A percentile compares a stretch with the other conserved stretches of the same genome.
Conservation (phyloP, 2,888 invertebrate genomes). For the Cloeon dipterum region DNA sequence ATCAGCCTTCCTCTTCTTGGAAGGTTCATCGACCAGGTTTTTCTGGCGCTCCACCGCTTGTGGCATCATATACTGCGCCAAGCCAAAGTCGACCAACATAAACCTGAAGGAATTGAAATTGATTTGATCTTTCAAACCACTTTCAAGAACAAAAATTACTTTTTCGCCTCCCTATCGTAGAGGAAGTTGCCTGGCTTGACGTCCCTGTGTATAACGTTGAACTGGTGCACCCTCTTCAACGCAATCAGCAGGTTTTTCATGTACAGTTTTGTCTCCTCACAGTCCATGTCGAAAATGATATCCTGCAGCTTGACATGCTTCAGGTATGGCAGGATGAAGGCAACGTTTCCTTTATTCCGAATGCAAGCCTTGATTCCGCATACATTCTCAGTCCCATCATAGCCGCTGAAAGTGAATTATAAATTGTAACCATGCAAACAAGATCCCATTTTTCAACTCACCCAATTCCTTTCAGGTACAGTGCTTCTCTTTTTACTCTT, state of each 20-base stretch:
- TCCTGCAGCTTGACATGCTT: conserved; percentile 20
- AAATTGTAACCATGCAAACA: not conserved
- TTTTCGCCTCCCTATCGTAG: conserved; percentile 43
- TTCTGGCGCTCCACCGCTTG: not conserved
- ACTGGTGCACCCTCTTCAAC: conserved; percentile 54
- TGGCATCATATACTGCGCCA: conserved; percentile 35
- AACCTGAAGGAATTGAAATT: conserved; percentile 36
- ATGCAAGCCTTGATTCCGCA: conserved; percentile 59
- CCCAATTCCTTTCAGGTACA: conserved; percentile 58
- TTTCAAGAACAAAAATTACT: conserved; percentile 17
- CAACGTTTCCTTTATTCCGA: conserved; percentile 51
- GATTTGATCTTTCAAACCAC: not conserved
- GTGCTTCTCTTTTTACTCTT: conserved; percentile 55
- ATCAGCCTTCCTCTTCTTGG: conserved; percentile 5
- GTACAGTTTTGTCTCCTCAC: conserved; percentile 46
- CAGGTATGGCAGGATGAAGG: conserved; percentile 69
- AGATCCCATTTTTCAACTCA: conserved; percentile 15
- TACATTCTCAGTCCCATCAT: conserved; percentile 54
- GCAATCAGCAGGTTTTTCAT: conserved; percentile 61
- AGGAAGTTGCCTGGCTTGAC: conserved; percentile 83
- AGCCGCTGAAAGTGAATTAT: conserved; percentile 30
- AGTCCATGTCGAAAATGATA: conserved; percentile 44
- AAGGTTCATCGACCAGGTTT: too few relatives aligned
- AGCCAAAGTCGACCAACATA: conserved; percentile 70
- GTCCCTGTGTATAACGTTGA: conserved; percentile 70